Evolutionary conservation across 2,888 invertebrate species (phyloP).

Genomic region (Rhodophaea formosa): DNA sequence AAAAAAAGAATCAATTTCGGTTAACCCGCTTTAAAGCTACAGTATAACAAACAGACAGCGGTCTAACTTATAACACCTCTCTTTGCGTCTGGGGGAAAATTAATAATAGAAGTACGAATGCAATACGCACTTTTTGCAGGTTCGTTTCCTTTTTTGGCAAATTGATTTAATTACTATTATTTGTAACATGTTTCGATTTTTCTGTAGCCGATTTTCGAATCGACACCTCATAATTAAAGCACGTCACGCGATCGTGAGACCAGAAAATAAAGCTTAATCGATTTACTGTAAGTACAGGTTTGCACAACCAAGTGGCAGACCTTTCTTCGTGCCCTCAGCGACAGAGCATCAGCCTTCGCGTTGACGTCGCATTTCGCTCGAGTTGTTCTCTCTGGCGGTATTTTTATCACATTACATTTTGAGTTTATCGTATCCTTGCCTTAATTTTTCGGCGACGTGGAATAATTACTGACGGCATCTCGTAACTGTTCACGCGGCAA

Average conservation of each 20-base stretch:
- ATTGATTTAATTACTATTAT: conserved; percentile 67
- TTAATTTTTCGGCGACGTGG: conserved; percentile 70
- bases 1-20: too few relatives aligned
- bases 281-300: conserved; percentile 66
- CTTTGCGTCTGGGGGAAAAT: too few relatives aligned
- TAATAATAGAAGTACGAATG: too few relatives aligned
- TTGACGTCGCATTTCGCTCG: conserved; percentile 63
- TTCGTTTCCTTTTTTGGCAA: conserved; percentile 45
- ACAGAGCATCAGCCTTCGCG: conserved; percentile 54
- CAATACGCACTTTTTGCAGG: background rate
- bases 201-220: conserved; percentile 70
- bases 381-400: conserved; percentile 50
- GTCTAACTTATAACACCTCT: too few relatives aligned
- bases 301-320: conserved; percentile 52
- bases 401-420: conserved; percentile 59
- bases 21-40: too few relatives aligned
- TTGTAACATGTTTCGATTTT: conserved; percentile 60
- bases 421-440: conserved; percentile 63
- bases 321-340: conserved; percentile 56
- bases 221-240: conserved; percentile 77
- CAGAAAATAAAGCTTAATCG: conserved; percentile 70
- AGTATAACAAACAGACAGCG: too few relatives aligned
- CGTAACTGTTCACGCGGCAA: conserved; percentile 60
- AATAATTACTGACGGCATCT: conserved; percentile 66
- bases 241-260: conserved; percentile 69